These are phyloP conservation scores for Lerista edwardsae DNA, from an alignment of 2,797 vertebrate genomes.

Conservation along the genomic window DNA sequence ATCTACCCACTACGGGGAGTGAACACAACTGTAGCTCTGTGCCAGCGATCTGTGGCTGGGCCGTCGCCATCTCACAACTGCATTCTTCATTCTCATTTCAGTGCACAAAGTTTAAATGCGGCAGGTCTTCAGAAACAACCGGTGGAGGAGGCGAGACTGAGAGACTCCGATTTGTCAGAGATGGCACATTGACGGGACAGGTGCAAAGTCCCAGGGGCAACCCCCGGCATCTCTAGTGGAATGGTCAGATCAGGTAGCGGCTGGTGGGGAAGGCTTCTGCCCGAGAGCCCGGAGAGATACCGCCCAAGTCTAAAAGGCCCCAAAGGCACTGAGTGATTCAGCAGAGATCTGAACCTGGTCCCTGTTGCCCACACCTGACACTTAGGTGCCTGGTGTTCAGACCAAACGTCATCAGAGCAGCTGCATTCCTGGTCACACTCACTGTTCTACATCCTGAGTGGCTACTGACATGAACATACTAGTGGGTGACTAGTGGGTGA, in stretches of 20 bases:
- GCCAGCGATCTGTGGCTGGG: too few species aligned
- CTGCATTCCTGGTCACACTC: neutral
- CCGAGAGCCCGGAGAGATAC: too few species aligned
- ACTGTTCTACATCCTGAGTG: neutral
- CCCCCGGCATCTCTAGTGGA: neutral
- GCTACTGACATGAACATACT: neutral
- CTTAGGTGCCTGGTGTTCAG: neutral
- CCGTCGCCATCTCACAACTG: neutral
- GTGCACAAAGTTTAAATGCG: neutral
- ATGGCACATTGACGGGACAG: too few species aligned
- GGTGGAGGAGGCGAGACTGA: neutral
- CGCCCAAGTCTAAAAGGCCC: too few species aligned
- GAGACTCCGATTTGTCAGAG: neutral
- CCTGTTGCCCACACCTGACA: neutral
- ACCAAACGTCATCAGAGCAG: too few species aligned
- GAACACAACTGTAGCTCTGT: neutral
- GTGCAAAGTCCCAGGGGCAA: too few species aligned
- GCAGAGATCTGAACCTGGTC: neutral
- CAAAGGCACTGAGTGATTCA: too few species aligned
- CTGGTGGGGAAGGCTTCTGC: too few species aligned
- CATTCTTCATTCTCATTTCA: neutral
- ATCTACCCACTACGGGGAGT: neutral
- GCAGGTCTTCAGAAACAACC: neutral
- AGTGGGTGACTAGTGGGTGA: too few species aligned
- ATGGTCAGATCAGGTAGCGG: too few species aligned